These are phyloP conservation scores for Yponomeuta evonymella DNA, from an alignment of 2,888 invertebrate species.

Conservation along the genomic window DNA sequence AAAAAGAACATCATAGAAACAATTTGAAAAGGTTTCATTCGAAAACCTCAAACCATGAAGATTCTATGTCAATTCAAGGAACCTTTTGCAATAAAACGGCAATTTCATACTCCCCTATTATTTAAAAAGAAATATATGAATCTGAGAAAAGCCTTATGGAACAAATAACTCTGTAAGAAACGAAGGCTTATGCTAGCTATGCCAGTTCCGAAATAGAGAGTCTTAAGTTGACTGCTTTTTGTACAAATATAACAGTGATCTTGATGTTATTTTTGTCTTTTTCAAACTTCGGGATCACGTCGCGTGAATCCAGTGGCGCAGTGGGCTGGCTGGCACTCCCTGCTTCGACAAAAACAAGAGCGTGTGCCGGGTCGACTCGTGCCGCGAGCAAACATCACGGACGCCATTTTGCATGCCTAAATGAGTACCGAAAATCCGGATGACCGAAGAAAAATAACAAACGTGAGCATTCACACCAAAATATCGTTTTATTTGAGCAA, in stretches of 20 bases:
- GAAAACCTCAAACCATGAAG: too few relatives aligned
- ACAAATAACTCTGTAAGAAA: too few relatives aligned
- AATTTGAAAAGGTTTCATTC: too few relatives aligned
- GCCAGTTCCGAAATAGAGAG: too few relatives aligned
- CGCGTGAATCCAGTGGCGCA: background rate
- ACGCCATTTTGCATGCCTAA: constrained; percentile 8
- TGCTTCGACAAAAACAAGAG: constrained; percentile 32
- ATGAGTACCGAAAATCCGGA: background rate
- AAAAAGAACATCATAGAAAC: too few relatives aligned
- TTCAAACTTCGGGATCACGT: background rate
- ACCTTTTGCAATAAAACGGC: too few relatives aligned
- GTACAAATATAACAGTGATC: background rate
- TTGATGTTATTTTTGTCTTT: background rate
- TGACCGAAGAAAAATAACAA: background rate
- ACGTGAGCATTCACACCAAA: constrained; percentile 8
- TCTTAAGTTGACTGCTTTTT: too few relatives aligned
- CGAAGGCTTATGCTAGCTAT: too few relatives aligned
- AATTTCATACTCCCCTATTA: too few relatives aligned
- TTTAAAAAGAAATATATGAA: too few relatives aligned
- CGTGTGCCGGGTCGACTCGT: constrained; percentile 49
- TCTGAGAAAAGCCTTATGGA: too few relatives aligned
- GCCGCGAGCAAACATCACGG: constrained; percentile 46
- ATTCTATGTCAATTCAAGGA: too few relatives aligned
- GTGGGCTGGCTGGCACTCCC: background rate
- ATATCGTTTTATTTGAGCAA: background rate